Percentiles rank a stretch among this genome's conserved stretches.
Conservation (phyloP, 2,888 invertebrate genomes). For the Drosophila heteroneura region DNA sequence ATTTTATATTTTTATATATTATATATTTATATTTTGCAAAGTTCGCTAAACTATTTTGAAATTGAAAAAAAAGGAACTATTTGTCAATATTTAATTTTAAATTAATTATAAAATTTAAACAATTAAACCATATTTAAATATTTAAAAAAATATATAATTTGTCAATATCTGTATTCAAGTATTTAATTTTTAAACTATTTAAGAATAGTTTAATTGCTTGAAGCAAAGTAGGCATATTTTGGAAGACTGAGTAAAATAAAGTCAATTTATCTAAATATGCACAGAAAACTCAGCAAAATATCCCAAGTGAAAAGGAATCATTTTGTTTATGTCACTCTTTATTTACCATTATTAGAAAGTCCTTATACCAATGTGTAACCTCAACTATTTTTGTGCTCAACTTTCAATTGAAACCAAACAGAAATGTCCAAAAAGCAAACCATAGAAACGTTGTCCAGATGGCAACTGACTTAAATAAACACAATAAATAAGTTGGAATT, state of each 20-base stretch:
- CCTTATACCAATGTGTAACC: background rate
- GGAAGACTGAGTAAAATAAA: background rate
- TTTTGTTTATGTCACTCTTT: background rate
- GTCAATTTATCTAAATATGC: background rate
- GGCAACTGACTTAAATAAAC: conserved; percentile 37
- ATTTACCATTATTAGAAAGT: background rate
- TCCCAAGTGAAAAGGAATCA: background rate
- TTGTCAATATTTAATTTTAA: background rate
- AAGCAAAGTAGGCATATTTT: background rate
- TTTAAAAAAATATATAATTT: background rate
- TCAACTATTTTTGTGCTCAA: conserved; percentile 16
- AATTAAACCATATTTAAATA: background rate
- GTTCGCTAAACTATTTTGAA: background rate
- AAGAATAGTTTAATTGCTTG: background rate
- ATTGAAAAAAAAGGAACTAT: background rate
- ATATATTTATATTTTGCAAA: background rate
- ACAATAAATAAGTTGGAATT: conserved; percentile 67
- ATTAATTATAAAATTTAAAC: background rate
- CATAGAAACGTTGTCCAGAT: conserved; percentile 24
- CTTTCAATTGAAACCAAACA: conserved; percentile 15
- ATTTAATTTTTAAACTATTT: background rate
- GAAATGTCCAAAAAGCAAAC: conserved; percentile 4
- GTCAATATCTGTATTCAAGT: background rate
- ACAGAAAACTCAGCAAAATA: background rate
- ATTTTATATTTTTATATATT: no score